Conservation (phyloP, 2,888 invertebrate genomes). For the Busseola fusca region DNA sequence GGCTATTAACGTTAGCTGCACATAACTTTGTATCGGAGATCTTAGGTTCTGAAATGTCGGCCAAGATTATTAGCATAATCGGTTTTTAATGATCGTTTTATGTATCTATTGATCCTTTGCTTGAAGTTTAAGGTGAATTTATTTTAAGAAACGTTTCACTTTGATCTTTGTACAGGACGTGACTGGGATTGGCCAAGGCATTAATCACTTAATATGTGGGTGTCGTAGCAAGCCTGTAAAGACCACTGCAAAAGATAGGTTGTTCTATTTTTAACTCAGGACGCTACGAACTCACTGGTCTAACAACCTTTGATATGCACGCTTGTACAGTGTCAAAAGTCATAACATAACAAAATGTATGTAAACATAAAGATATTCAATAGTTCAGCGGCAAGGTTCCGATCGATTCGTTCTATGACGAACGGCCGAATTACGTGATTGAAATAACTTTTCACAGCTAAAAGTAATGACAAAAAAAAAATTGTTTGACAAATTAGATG, state of each 20-base stretch:
- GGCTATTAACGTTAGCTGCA: slow-evolving; percentile 13
- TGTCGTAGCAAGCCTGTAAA: slow-evolving; percentile 33
- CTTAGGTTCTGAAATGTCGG: slow-evolving; percentile 27
- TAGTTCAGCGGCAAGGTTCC: slow-evolving; percentile 7
- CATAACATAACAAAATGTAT: slow-evolving; percentile 11
- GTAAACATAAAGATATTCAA: slow-evolving; percentile 8
- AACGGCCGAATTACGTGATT: slow-evolving; percentile 11
- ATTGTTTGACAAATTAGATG: neutral
- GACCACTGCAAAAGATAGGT: slow-evolving; percentile 16
- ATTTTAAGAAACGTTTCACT: slow-evolving; percentile 10
- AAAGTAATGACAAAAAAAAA: neutral
- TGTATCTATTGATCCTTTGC: slow-evolving; percentile 1
- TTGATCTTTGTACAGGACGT: slow-evolving; percentile 3
- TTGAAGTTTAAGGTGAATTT: slow-evolving; percentile 8
- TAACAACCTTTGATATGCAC: slow-evolving; percentile 27
- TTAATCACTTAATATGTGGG: slow-evolving; percentile 40
- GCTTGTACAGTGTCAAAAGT: slow-evolving; percentile 14
- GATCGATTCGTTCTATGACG: slow-evolving; percentile 25
- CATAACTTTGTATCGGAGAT: slow-evolving; percentile 38
- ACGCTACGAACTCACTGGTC: slow-evolving; percentile 28
- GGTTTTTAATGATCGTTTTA: slow-evolving; percentile 9
- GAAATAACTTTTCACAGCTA: slow-evolving; percentile 10
- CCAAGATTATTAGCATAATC: slow-evolving; percentile 28
- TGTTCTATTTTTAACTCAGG: slow-evolving; percentile 41
- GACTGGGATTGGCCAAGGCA: slow-evolving; percentile 9